Evolutionary conservation across 2,888 invertebrate species (phyloP).

Genomic region (Apantesis nais): DNA sequence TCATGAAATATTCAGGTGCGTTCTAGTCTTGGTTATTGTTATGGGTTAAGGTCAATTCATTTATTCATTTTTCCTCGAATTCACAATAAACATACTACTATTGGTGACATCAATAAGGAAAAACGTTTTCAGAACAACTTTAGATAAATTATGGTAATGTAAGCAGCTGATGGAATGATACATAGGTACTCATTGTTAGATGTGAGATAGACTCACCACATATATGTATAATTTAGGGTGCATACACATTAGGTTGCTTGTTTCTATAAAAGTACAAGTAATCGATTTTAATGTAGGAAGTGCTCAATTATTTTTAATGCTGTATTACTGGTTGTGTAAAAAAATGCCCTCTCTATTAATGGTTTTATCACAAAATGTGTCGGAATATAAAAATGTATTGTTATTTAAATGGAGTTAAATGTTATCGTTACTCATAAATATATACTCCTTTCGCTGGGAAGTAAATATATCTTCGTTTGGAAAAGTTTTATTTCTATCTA

Average conservation of each 20-base stretch:
- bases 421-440: neutral
- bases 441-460: neutral
- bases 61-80: slow-evolving; percentile 7
- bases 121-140: neutral
- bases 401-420: neutral
- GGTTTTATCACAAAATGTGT: neutral
- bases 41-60: neutral
- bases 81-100: neutral
- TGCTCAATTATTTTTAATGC: neutral
- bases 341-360: neutral
- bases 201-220: neutral
- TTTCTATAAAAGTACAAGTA: slow-evolving; percentile 1
- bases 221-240: neutral
- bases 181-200: neutral
- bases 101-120: slow-evolving; percentile 9
- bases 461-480: neutral
- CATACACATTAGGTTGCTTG: neutral
- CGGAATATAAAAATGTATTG: neutral
- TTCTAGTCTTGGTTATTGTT: slow-evolving; percentile 1
- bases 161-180: neutral
- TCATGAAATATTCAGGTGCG: neutral
- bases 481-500: neutral
- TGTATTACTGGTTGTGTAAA: neutral
- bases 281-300: slow-evolving; percentile 2
- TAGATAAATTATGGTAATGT: neutral